Base-by-base conservation (phyloP, 1,140 invertebrate genomes). In the Galleria mellonella region DNA sequence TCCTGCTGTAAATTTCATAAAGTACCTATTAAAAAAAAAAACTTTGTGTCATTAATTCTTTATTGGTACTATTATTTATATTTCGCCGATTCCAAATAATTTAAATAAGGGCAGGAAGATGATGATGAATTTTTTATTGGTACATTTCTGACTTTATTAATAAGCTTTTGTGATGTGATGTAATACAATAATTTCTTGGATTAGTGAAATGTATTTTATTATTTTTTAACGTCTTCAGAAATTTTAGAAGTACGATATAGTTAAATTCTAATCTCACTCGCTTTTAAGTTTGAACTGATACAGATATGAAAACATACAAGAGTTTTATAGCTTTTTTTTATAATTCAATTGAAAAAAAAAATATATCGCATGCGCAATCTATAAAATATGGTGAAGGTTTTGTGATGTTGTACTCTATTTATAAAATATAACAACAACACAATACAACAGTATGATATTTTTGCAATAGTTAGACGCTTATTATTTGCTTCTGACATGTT, bases 91-190 rank as follows among this genome's bases (percentile, higher is more conserved):
- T n/a, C n/a, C n/a, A n/a, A n/a, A n/a, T n/a, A n/a, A n/a, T n/a
- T n/a, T n/a, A 23, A 23, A 23, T 23, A 3, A 23, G 6, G 15
- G 35, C 13, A 15, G 11, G 35, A 33, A 11, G 1, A 10, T 12
- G 32, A 11, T 12, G 4, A 13, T 33, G 32, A 10, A 5, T n/a
- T 11, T n/a, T 33, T 33, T 37, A 53, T 78, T 82, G 81, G 77
- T 72, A 64, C 77, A 75, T 84, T 82, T 74, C 73, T 70, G 17
- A 52, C 62, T 47, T 62, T 64, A 68, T 55, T 47, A 62, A 51
- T 49, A 79, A 70, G 81, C 81, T 85, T 85, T 75, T 84, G 81
- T 85, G 78, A 85, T 85, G 81, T 85, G 76, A 78, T 77, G 67
- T 81, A 59, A 61, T 62, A 73, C 76, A 70, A 70, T 72, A 62